Base-by-base conservation (phyloP, 2,797 vertebrate species). In the Lerista edwardsae region DNA sequence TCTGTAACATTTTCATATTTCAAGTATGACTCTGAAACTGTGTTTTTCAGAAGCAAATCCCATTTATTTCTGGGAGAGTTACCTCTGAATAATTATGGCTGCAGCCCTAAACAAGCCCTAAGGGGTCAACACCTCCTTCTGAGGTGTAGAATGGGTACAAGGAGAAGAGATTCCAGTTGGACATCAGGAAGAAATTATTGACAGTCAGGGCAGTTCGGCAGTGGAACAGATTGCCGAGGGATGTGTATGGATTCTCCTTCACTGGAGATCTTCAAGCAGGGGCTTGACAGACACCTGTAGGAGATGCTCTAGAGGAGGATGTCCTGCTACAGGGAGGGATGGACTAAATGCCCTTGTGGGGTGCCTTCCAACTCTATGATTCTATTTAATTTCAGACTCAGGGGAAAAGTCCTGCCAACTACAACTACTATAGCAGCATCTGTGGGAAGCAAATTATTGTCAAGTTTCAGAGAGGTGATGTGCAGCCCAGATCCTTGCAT, bases 331-430 rank as follows among this genome's bases (percentile, higher is more conserved):
- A 47, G 44, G 44, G 5, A 11, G 44, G 47, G 47, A 10, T 51
- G 47, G 47, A 51, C 47, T 51, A 51, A 12, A 51, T 51, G 47
- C 2, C 47, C 47, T 51, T 51, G 47, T 14, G 47, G 47, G n/a
- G 47, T 44, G 9, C 12, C 47, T 51, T 51, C 47, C 47, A 51
- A 51, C 47, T 9, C 47, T 51, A 6, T 51, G 47, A 51, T 51
- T 51, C 41, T 44, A n/a, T 82, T n/a, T n/a, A n/a, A 83, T 57
- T 86, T 80, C 84, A 83, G n/a, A 39, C 67, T 19, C 85, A 90
- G 59, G 85, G 47, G 83, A 86, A 57, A 19, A 23, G n/a, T 31
- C 19, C 8, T n/a, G 76, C 7, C 7, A 21, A n/a, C n/a, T 1
- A 19, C 3, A 21, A 31, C 9, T 39, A 39, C 10, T 25, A 4